A percentile compares a stretch with the other conserved stretches of the same genome.
These are phyloP conservation scores for Mohoua ochrocephala DNA, from an alignment of 2,113 vertebrate species.

Conservation along the genomic window DNA sequence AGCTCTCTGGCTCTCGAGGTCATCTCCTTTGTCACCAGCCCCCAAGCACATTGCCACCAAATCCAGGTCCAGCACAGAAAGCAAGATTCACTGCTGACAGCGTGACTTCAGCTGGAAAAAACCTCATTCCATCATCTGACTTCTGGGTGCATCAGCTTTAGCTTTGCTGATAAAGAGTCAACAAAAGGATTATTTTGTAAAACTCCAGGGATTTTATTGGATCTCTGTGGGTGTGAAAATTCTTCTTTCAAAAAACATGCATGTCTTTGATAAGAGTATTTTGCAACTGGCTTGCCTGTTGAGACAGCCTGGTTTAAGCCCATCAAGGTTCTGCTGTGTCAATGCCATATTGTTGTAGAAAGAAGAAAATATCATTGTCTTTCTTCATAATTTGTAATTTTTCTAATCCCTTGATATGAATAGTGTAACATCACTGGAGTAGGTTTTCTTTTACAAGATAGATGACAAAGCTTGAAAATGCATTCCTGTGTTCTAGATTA, in stretches of 20 bases:
- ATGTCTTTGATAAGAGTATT: neutral
- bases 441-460: neutral
- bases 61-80: neutral
- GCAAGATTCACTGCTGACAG: neutral
- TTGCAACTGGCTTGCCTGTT: neutral
- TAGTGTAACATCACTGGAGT: neutral
- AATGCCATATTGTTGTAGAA: neutral
- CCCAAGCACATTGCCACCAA: neutral
- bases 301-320: neutral
- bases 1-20: neutral
- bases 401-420: neutral
- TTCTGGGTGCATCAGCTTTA: neutral
- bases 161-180: neutral
- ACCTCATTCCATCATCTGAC: neutral
- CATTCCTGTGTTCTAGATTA: neutral
- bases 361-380: neutral
- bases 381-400: neutral
- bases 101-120: neutral
- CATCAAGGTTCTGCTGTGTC: neutral
- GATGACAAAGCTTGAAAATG: neutral
- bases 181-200: neutral
- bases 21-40: neutral
- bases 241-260: neutral
- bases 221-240: neutral
- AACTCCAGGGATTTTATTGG: neutral